Evolutionary conservation across 2,113 vertebrate genomes (phyloP), one percentile per base, ranked within the genome.

Genomic region (Coregonus clupeaformis): DNA sequence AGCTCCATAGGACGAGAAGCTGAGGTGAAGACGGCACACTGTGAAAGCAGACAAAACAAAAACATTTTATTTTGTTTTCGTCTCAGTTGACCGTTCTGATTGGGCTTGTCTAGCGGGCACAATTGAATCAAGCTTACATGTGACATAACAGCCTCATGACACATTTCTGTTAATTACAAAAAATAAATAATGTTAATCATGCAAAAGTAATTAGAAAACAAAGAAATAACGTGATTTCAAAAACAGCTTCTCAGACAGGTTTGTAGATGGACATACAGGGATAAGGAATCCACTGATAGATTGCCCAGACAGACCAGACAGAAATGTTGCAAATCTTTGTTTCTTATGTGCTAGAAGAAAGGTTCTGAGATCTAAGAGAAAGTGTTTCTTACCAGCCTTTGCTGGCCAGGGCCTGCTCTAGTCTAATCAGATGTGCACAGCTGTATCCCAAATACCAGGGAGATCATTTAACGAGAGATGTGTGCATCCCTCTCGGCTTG

Each of bases 391-490:
- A 79, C 79, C 84, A 86, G 83, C 64, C 64, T 71, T 68, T 73
- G 36, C 20, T 49, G 36, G 64, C 25, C 9, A 60, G 12, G 69
- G 47, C n/a, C 27, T n/a, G 73, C 25, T n/a, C 59, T 14, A 77
- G 73, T 71, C 76, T 89, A 91, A 93, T 90, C 85, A 91, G 88
- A 88, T 74, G 87, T 84, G 85, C 83, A 84, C 89, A 89, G 89
- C 90, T 91, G 89, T 86, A 90, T 85, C 85, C 73, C 77, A 82
- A 87, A 90, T 88, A 80, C 90, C 90, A 87, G 78, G 72, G 89
- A 90, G 91, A 91, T 91, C 89, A 90, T 89, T 89, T 91, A 87
- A 91, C 90, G 83, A 86, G 92, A 93, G 91, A 94, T 89, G 90
- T 84, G 74, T 73, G 85, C 89, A 92, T 87, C 80, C 78, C 71